A percentile compares a stretch with the other conserved stretches of the same genome.
phyloP scores from a whole-genome alignment of 2,888 invertebrate species.

The Clunio marinus region DNA sequence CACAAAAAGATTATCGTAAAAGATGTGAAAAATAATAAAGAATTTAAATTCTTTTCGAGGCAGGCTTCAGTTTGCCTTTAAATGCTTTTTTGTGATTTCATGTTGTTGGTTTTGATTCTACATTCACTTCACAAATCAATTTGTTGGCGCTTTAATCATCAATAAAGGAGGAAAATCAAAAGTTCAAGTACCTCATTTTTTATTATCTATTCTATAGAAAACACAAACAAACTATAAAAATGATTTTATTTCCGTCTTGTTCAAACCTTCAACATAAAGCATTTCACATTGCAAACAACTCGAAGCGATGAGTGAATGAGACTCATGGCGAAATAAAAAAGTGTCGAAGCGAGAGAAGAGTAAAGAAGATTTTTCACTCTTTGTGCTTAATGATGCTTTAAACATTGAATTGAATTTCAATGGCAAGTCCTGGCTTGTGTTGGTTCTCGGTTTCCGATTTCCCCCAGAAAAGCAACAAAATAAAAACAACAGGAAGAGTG shows the following conservation, averaged over 20 bases:
- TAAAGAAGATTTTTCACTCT: background rate
- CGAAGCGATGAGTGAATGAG: background rate
- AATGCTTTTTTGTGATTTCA: too few species aligned
- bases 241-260: background rate
- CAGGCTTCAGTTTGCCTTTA: too few species aligned
- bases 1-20: too few species aligned
- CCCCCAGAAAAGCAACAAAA: slow-evolving; percentile 16
- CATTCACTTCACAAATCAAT: background rate
- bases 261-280: background rate
- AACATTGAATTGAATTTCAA: slow-evolving; percentile 35
- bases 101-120: too few species aligned
- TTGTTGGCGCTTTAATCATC: background rate
- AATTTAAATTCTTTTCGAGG: too few species aligned
- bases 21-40: too few species aligned
- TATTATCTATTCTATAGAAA: background rate
- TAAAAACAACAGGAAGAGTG: too few species aligned
- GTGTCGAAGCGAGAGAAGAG: background rate
- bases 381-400: slow-evolving; percentile 24
- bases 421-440: slow-evolving; percentile 26
- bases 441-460: slow-evolving; percentile 32
- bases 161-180: background rate
- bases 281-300: background rate
- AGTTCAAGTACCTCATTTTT: slow-evolving; percentile 16
- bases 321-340: background rate
- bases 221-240: background rate